Conservation (phyloP, 2,888 invertebrate species). For the Leptopilina myrica region DNA sequence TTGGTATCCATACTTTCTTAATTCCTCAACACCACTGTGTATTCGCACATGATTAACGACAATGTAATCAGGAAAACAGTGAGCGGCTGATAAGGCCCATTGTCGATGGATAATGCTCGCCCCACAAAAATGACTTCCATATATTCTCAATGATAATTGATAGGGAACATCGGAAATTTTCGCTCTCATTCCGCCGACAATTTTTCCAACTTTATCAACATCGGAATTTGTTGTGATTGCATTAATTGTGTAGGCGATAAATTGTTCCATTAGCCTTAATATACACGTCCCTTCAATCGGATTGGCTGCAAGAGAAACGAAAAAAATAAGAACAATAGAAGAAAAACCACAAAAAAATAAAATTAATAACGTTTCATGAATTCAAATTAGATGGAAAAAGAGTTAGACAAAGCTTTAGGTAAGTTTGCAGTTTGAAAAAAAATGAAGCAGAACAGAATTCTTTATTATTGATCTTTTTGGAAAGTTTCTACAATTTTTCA, state of each 20-base stretch:
- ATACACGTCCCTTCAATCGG: background rate
- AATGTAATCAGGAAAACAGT: conserved; percentile 78
- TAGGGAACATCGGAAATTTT: conserved; percentile 77
- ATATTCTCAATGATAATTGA: conserved; percentile 76
- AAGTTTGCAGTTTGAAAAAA: too few relatives aligned
- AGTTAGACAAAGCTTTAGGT: too few relatives aligned
- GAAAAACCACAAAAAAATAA: too few relatives aligned
- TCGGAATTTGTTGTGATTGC: background rate
- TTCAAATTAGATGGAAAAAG: too few relatives aligned
- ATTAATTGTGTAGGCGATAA: background rate
- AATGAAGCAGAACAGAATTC: too few relatives aligned
- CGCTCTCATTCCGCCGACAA: conserved; percentile 78
- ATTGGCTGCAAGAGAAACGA: background rate
- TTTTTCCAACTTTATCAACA: conserved; percentile 50
- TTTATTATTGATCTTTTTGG: too few relatives aligned
- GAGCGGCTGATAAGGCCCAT: conserved; percentile 80
- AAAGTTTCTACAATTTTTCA: background rate
- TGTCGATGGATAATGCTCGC: conserved; percentile 78
- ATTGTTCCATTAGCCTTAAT: background rate
- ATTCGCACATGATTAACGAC: conserved; percentile 56
- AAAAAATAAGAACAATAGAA: too few relatives aligned
- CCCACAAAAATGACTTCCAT: conserved; percentile 79
- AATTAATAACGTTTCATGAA: too few relatives aligned
- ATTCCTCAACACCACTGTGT: conserved; percentile 18
- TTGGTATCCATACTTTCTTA: background rate